Base-by-base conservation (phyloP, 2,113 vertebrate species). In the Collichthys lucidus region DNA sequence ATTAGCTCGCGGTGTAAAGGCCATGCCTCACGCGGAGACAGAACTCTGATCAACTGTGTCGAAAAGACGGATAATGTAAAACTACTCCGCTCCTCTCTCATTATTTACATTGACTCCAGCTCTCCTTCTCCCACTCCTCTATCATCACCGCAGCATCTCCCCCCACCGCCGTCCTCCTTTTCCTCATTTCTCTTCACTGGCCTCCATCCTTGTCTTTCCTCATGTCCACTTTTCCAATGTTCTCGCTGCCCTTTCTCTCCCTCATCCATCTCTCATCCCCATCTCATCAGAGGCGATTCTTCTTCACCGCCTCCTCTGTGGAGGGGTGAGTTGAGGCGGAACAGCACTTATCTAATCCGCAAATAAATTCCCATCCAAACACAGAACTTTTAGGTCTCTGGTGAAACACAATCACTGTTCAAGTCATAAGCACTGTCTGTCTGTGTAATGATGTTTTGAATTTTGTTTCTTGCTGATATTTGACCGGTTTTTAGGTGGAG, bases 41-140 rank as follows among this genome's bases (percentile, higher is more conserved):
- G 65, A 87, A 74, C 89, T 90, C 88, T 89, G 88, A 90, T 91
- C 91, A 90, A 77, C 77, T 91, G 82, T 87, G 86, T 88, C 63
- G 1, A 86, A 86, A 91, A 88, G 82, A 90, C 22, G 11, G 85
- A 90, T 88, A 60, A 86, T 64, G 74, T 75, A 62, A 82, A 82
- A 75, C 76, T 15, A 20, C 65, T 69, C 17, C 53, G 46, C 68
- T 73, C 49, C 19, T 6, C 60, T 31, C 85, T 86, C 84, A 85
- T 91, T 85, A 82, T 73, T 86, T 77, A 88, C 88, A 76, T 14
- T 1, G 31, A 73, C 71, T 74, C 47, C 68, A n/a, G 26, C 63
- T 0, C 68, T 77, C 76, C 26, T n/a, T 4, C 40, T 19, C 35
- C 24, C 0, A 2, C 74, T 66, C 42, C 68, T 52, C 46, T 64